phyloP scores from a whole-genome alignment of 1,140 invertebrate genomes.

The Drosophila pruinosa region DNA sequence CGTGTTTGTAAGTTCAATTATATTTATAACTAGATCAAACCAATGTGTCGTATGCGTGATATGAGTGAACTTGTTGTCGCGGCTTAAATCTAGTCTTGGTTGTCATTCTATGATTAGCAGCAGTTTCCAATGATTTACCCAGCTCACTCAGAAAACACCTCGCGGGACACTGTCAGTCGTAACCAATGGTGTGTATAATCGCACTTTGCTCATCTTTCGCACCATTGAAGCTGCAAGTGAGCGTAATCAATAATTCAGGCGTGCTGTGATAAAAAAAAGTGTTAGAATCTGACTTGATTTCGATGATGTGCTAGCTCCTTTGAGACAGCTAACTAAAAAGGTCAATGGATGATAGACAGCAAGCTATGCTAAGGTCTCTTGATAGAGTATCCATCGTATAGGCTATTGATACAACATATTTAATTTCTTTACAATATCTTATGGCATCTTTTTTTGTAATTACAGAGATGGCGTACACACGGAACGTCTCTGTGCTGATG shows the following conservation, averaged over 20 bases:
- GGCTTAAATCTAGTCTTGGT: not conserved
- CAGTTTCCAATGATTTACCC: not conserved
- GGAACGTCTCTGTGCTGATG: slow-evolving; percentile 93
- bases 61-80: not conserved
- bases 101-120: not conserved
- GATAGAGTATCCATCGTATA: not conserved
- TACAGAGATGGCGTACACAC: slow-evolving; percentile 87
- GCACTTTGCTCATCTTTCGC: slow-evolving; percentile 32
- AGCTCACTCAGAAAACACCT: not conserved
- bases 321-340: not conserved
- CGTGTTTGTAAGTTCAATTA: slow-evolving; percentile 85
- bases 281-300: slow-evolving; percentile 36
- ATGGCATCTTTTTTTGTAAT: slow-evolving; percentile 13
- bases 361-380: not conserved
- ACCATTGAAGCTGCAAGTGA: slow-evolving; percentile 20
- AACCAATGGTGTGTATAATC: slow-evolving; percentile 29
- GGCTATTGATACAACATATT: not conserved
- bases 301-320: not conserved
- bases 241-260: slow-evolving; percentile 39
- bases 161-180: not conserved
- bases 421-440: not conserved
- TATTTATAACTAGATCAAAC: not conserved
- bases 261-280: slow-evolving; percentile 8
- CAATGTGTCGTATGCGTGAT: slow-evolving; percentile 44
- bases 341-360: not conserved